phyloP scores from a whole-genome alignment of 2,888 invertebrate genomes.

The Drosophila helvetica region DNA sequence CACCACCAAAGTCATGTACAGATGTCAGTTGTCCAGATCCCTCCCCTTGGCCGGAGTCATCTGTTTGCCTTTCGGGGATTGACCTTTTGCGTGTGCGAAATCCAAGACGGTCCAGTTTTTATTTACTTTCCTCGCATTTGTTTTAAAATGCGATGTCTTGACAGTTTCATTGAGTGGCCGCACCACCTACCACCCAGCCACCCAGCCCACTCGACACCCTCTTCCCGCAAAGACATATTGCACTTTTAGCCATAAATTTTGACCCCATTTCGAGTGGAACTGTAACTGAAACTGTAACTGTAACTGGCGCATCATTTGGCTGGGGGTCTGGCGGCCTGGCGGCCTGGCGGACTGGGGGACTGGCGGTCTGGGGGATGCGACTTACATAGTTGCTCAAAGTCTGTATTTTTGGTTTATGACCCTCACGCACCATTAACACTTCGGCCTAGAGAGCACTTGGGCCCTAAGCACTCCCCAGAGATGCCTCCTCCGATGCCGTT shows the following conservation, averaged over 20 bases:
- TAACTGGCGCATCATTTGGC: constrained; percentile 47
- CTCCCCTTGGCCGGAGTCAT: neutral
- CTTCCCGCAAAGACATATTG: constrained; percentile 63
- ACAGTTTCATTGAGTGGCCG: constrained; percentile 61
- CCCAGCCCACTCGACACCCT: neutral
- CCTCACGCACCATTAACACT: constrained; percentile 52
- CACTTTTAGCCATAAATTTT: constrained; percentile 67
- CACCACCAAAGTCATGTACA: constrained; percentile 40
- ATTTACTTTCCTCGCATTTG: constrained; percentile 68
- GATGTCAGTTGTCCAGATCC: constrained; percentile 33
- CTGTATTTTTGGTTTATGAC: constrained; percentile 60
- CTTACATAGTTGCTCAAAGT: constrained; percentile 7
- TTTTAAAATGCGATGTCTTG: constrained; percentile 54
- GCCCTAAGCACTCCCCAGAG: constrained; percentile 68
- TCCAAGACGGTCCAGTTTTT: constrained; percentile 70
- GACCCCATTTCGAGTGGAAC: constrained; percentile 44
- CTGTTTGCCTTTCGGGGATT: constrained; percentile 34
- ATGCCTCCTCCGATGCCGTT: neutral
- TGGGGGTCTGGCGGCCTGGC: neutral
- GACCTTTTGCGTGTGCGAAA: constrained; percentile 59
- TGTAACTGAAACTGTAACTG: constrained; percentile 51
- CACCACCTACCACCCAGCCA: constrained; percentile 9
- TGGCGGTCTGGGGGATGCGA: neutral
- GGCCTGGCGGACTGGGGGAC: neutral
- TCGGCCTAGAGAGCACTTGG: constrained; percentile 28